Evolutionary conservation across 2,888 invertebrate genomes (phyloP).

Genomic region (Conistra vaccinii): DNA sequence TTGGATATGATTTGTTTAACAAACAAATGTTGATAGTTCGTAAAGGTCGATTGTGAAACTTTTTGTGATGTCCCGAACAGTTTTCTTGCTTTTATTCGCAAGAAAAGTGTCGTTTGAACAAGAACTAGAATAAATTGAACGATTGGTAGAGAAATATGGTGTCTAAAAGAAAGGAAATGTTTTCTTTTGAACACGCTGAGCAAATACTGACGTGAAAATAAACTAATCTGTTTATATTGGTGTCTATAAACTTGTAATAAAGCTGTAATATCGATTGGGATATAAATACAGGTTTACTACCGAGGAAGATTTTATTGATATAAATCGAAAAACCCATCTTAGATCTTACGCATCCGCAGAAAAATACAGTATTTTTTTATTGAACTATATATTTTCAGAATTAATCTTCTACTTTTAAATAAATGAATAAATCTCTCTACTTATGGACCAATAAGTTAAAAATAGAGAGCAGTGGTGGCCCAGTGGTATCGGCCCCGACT

Average conservation of each 20-base stretch:
- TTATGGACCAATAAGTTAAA: neutral
- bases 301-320: constrained; percentile 18
- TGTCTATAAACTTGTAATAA: constrained; percentile 29
- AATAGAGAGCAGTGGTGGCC: no score
- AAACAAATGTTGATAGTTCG: constrained; percentile 50
- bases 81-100: constrained; percentile 12
- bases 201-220: constrained; percentile 5
- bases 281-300: constrained; percentile 35
- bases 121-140: constrained; percentile 20
- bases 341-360: neutral
- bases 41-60: constrained; percentile 35
- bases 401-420: no score
- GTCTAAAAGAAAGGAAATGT: neutral
- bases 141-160: neutral
- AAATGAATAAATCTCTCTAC: no score
- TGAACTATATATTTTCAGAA: neutral
- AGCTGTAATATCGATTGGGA: constrained; percentile 25
- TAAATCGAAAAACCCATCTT: constrained; percentile 16
- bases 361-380: neutral
- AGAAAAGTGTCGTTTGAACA: constrained; percentile 15
- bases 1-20: constrained; percentile 60
- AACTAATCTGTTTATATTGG: constrained; percentile 10
- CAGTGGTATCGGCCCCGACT: no score
- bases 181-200: constrained; percentile 5
- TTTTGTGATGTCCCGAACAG: constrained; percentile 16